Base-by-base conservation (phyloP, 2,888 invertebrate species). In the Rhaphigaster nebulosa region DNA sequence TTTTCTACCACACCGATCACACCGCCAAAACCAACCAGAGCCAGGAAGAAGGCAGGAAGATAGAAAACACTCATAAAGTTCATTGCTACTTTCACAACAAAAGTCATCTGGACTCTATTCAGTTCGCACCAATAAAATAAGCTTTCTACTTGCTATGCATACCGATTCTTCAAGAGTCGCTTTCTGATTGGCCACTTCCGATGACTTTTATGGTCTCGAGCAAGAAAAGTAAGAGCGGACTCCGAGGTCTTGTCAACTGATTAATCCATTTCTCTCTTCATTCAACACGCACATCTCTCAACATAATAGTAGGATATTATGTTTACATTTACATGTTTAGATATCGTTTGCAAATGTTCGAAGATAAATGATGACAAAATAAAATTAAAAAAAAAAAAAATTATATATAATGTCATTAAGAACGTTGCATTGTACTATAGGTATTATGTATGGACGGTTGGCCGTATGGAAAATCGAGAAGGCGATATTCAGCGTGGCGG, bases 81-180 rank as follows among this genome's bases (percentile, higher is more conserved):
- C 70, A 70, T 70, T 70, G 70, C 70, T 70, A 70, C 70, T 70
- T 70, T 70, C 70, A 70, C 70, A 26, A 34, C 13, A 70, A 34
- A 70, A 70, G 70, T 34, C 5, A 34, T 70, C 70, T 34, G 70
- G 70, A 70, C 70, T 70, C 70, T 70, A 29, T 34, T 70, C 70
- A 70, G 34, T 34, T 70, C 70, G 70, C 5, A 34, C 70, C 70
- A 70, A 70, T 70, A 70, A 70, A 70, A 34, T 34, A 70, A 70
- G 34, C 70, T 70, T 70, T 70, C 70, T 70, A 70, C 70, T 70
- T 70, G 34, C 34, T 34, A 70, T 70, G 70, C 70, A 70, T 70
- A 70, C 70, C 70, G 70, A 34, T 70, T 15, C 29, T 70, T 18
- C 15, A 12, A 65, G 65, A 65, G 70, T 20, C 70, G 34, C 70